Evolutionary conservation across 1,140 invertebrate genomes (phyloP).

Genomic region (Paracyclopina nana): DNA sequence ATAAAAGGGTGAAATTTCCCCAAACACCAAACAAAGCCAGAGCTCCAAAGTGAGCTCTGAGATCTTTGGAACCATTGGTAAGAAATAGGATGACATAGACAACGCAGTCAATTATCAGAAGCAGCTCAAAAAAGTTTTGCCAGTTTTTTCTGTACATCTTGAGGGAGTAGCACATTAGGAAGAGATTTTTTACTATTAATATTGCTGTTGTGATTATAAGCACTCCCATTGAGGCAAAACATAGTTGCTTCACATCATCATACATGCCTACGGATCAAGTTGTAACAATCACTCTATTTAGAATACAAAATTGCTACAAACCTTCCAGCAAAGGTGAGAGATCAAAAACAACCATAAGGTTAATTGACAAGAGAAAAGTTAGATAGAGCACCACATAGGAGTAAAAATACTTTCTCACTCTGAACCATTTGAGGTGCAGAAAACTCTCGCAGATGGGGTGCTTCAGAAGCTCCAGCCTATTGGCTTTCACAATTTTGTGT

Average conservation of each 20-base stretch:
- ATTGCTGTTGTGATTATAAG: too few species aligned
- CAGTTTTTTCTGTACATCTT: not conserved
- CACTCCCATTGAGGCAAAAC: too few species aligned
- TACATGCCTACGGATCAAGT: not conserved
- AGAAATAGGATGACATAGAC: not conserved
- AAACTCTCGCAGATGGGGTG: not conserved
- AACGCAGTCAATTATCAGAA: not conserved
- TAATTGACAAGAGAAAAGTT: not conserved
- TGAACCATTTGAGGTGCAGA: not conserved
- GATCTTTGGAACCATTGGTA: not conserved
- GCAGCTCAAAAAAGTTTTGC: not conserved
- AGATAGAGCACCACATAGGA: not conserved
- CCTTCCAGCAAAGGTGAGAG: not conserved
- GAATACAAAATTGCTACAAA: not conserved
- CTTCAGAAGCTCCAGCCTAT: not conserved
- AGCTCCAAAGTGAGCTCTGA: not conserved
- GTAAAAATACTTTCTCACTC: not conserved
- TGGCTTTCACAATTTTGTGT: not conserved
- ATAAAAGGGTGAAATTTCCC: conserved; percentile 32
- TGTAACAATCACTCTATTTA: not conserved
- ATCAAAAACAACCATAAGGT: not conserved
- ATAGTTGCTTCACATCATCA: too few species aligned
- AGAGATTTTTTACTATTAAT: not conserved
- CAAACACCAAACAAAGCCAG: conserved; percentile 29
- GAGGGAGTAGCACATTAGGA: not conserved